Base-by-base conservation (phyloP, 2,888 invertebrate genomes). In the Bibio marci region DNA sequence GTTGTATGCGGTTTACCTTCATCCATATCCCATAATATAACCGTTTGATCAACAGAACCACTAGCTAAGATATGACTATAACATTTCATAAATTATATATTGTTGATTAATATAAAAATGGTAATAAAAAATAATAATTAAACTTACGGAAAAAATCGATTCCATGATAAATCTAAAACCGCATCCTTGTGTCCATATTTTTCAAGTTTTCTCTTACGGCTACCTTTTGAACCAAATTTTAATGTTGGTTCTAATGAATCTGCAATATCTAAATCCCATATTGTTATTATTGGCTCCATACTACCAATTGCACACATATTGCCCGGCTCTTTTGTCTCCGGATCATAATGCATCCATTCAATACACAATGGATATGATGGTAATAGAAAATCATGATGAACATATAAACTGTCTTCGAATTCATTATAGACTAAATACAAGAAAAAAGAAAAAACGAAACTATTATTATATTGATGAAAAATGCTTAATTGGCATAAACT, bases 231-330 rank as follows among this genome's bases (percentile, higher is more conserved):
- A 6, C 85, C 83, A 19, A 97, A 67, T 48, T 74, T 78, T 54
- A 80, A 83, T 0, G 80, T 80, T 1, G 97, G 91, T 53, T 91
- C 90, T 30, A 94, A 64, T 41, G 80, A 79, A 55, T 95, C 88
- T 46, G 94, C 78, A 42, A 97, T 70, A 62, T 97, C 95, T 32
- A 97, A 62, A 62, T 97, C 94, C 94, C 95, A 98, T n/a, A 97
- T 75, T 50, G 90, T 83, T 41, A 97, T 92, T 31, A 83, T 71
- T 0, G 91, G 82, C 45, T 80, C 78, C 90, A 97, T 92, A 27
- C 80, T 80, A 11, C 92, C 95, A 41, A 95, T 73, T 0, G 94
- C 95, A 49, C 91, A 80, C 49, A 90, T 73, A 59, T 91, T 95
- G 14, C 80, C 80, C 43, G 73, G 67, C 28, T 76, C 70, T 45